A percentile compares a stretch with the other conserved stretches of the same genome.
phyloP scores from a whole-genome alignment of 2,113 vertebrate genomes.

The Fulmarus glacialis region DNA sequence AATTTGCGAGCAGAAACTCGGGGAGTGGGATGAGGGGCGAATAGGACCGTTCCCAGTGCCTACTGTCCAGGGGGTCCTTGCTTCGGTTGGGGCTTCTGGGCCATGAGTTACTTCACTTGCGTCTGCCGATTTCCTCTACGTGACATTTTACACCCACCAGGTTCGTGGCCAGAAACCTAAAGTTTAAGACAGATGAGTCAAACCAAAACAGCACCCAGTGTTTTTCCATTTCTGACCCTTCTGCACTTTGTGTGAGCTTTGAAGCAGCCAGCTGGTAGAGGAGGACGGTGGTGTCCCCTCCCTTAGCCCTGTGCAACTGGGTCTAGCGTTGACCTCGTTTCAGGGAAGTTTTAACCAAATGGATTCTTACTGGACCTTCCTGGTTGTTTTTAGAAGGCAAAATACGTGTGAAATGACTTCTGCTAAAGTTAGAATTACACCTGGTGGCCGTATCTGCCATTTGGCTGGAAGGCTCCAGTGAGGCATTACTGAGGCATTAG shows the following conservation, averaged over 20 bases:
- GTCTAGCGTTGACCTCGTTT: neutral
- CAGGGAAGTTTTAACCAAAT: neutral
- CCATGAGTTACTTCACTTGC: neutral
- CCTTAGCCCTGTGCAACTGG: neutral
- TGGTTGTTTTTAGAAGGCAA: neutral
- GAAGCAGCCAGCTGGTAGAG: neutral
- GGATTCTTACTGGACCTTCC: neutral
- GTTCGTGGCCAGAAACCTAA: neutral
- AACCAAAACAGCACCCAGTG: neutral
- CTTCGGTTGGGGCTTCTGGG: neutral
- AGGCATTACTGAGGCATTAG: neutral
- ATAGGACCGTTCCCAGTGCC: neutral
- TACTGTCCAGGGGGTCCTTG: neutral
- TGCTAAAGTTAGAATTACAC: neutral
- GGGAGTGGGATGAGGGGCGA: neutral
- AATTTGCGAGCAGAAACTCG: neutral
- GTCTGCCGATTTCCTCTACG: neutral
- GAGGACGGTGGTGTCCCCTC: neutral
- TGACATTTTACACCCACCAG: neutral
- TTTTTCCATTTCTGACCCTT: neutral
- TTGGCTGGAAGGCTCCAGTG: neutral
- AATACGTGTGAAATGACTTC: neutral
- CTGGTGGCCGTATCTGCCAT: fast-evolving
- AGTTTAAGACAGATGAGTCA: neutral
- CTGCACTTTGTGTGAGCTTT: neutral